A percentile compares a stretch with the other conserved stretches of the same genome.
These are phyloP conservation scores for Megalopta genalis DNA, from an alignment of 1,140 invertebrate species.

Conservation along the genomic window DNA sequence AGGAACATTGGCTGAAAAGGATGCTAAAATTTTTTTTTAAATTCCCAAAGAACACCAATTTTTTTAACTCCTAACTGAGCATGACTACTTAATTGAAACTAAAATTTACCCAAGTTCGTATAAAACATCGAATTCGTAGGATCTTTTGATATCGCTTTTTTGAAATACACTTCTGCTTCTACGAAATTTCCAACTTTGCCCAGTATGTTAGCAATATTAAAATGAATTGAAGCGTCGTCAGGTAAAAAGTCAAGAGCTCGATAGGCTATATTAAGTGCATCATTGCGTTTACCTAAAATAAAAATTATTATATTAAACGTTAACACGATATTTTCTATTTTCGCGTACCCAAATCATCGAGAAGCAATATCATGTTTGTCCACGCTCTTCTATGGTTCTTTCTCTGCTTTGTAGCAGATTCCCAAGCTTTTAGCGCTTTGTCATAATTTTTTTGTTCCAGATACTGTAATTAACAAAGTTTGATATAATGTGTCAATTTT, in stretches of 20 bases:
- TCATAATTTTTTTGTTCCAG: constrained; percentile 82
- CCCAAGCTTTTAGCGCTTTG: constrained; percentile 87
- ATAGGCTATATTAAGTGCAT: constrained; percentile 85
- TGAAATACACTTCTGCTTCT: constrained; percentile 91
- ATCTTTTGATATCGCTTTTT: constrained; percentile 86
- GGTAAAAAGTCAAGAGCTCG: constrained; percentile 86
- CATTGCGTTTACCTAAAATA: constrained; percentile 82
- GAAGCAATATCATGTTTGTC: constrained; percentile 93
- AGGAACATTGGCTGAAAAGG: too few relatives aligned
- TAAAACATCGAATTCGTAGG: constrained; percentile 87
- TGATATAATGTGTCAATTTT: constrained; percentile 26
- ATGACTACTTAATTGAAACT: constrained; percentile 34
- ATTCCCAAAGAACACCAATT: too few relatives aligned
- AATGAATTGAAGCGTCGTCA: constrained; percentile 88
- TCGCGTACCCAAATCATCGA: constrained; percentile 89
- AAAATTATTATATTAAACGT: neutral
- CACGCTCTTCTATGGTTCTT: constrained; percentile 91
- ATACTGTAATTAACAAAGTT: constrained; percentile 80
- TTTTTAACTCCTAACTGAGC: too few relatives aligned
- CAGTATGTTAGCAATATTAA: constrained; percentile 92
- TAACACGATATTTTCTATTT: constrained; percentile 46
- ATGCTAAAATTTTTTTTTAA: too few relatives aligned
- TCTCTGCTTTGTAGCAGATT: constrained; percentile 88
- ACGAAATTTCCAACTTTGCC: constrained; percentile 89
- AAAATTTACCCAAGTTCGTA: constrained; percentile 89